Evolutionary conservation across 1,140 invertebrate genomes (phyloP).

Genomic region (Drosophila tani): DNA sequence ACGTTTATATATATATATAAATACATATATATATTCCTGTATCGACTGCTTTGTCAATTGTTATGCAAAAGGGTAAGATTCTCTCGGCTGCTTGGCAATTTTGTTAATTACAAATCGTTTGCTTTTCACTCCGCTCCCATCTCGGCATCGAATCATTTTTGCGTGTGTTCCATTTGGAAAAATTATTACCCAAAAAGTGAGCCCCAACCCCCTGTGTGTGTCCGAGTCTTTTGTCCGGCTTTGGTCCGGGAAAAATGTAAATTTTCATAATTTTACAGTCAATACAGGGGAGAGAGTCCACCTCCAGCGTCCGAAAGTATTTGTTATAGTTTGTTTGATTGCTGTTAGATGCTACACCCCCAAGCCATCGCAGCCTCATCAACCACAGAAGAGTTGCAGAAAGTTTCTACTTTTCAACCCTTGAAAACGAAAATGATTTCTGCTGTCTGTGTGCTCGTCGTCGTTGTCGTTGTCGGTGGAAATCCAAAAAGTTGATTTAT

Average conservation of each 20-base stretch:
- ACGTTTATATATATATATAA: slow-evolving; percentile 7
- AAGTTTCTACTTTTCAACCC: slow-evolving; percentile 50
- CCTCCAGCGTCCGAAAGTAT: slow-evolving; percentile 20
- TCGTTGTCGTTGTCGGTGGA: slow-evolving; percentile 26
- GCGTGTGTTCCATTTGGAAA: slow-evolving; percentile 2
- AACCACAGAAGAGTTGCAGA: slow-evolving; percentile 51
- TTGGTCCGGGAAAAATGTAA: slow-evolving; percentile 63
- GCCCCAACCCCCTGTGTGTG: neutral
- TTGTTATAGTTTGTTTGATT: slow-evolving; percentile 74
- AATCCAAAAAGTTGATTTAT: slow-evolving; percentile 79
- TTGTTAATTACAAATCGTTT: slow-evolving; percentile 85
- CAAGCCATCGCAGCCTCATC: slow-evolving; percentile 31
- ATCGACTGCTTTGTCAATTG: slow-evolving; percentile 80
- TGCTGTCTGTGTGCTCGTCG: slow-evolving; percentile 18
- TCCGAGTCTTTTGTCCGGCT: slow-evolving; percentile 31
- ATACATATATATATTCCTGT: slow-evolving; percentile 37
- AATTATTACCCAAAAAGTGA: slow-evolving; percentile 14
- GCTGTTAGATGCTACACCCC: slow-evolving; percentile 31
- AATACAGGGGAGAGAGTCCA: slow-evolving; percentile 38
- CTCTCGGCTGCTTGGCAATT: slow-evolving; percentile 73
- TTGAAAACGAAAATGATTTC: slow-evolving; percentile 66
- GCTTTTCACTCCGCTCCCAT: slow-evolving; percentile 69
- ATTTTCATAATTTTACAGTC: slow-evolving; percentile 79
- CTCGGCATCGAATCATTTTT: neutral
- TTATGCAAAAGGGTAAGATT: slow-evolving; percentile 52